Percentiles rank a stretch among this genome's conserved stretches.
phyloP scores from a whole-genome alignment of 1,140 invertebrate species.

The Anoplophora glabripennis region DNA sequence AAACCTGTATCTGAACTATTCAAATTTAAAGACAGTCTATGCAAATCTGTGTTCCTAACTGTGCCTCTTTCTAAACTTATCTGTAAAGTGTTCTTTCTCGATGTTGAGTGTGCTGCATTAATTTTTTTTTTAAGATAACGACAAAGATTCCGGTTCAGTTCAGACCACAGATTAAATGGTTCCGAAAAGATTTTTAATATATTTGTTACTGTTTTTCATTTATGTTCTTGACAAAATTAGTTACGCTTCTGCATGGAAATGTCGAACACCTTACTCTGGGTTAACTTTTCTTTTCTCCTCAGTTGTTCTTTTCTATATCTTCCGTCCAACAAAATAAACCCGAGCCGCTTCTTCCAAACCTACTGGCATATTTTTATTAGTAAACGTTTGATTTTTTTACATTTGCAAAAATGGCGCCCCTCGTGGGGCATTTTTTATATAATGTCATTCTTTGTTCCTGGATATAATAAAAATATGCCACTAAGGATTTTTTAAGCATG shows the following conservation, averaged over 20 bases:
- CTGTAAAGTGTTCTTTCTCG: not conserved
- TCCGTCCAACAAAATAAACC: constrained; percentile 23
- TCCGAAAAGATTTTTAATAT: constrained; percentile 9
- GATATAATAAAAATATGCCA: constrained; percentile 9
- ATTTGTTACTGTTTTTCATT: constrained; percentile 23
- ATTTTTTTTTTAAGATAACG: not conserved
- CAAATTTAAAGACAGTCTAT: not conserved
- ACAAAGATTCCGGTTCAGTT: constrained; percentile 19
- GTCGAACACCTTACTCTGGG: constrained; percentile 22
- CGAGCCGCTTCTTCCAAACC: not conserved
- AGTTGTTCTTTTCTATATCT: constrained; percentile 21
- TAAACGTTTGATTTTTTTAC: not conserved
- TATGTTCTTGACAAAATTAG: constrained; percentile 22
- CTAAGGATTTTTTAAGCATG: not conserved
- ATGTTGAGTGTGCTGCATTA: constrained; percentile 13
- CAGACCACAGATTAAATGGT: constrained; percentile 31
- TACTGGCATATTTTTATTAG: constrained; percentile 11
- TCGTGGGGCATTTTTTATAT: too few species aligned
- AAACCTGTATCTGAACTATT: constrained; percentile 35
- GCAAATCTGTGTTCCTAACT: constrained; percentile 38
- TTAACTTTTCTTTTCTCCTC: constrained; percentile 24
- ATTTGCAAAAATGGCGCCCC: not conserved
- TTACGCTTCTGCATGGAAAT: constrained; percentile 29
- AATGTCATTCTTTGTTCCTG: not conserved
- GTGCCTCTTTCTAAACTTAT: constrained; percentile 15